Percentiles rank a stretch among this genome's conserved stretches.
phyloP scores from a whole-genome alignment of 2,113 vertebrate species.

The Apteryx mantelli region DNA sequence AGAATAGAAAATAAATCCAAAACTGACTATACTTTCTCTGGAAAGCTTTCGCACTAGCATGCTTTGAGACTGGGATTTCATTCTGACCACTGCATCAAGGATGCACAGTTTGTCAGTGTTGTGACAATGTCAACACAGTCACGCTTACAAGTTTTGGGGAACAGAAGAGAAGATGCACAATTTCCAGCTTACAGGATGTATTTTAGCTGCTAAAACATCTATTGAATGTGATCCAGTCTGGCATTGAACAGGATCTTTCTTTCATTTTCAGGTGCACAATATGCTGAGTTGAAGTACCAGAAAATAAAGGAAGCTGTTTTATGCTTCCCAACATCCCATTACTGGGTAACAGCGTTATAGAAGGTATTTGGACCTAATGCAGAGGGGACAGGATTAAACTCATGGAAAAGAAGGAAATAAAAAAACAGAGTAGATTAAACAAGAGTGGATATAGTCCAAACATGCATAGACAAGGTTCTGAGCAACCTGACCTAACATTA shows the following conservation, averaged over 20 bases:
- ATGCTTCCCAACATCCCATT: neutral
- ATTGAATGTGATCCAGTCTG: neutral
- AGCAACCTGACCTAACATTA: neutral
- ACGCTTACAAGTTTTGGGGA: neutral
- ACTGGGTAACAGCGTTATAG: neutral
- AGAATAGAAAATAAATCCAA: neutral
- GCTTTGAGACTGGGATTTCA: neutral
- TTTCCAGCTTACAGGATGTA: neutral
- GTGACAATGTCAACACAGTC: neutral
- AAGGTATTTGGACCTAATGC: neutral
- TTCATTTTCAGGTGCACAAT: neutral
- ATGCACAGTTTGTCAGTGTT: neutral
- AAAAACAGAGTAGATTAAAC: neutral
- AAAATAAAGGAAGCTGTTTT: neutral
- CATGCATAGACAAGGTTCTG: neutral
- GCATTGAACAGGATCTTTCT: neutral
- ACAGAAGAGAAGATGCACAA: neutral
- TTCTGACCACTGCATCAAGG: neutral
- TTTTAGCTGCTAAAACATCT: neutral
- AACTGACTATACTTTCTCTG: neutral
- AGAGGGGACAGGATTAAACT: neutral
- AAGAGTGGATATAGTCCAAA: neutral
- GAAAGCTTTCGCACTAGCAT: neutral
- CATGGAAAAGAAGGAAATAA: accelerated
- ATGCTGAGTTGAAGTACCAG: neutral